Conservation (phyloP, 2,113 vertebrate genomes). For the Cariama cristata region DNA sequence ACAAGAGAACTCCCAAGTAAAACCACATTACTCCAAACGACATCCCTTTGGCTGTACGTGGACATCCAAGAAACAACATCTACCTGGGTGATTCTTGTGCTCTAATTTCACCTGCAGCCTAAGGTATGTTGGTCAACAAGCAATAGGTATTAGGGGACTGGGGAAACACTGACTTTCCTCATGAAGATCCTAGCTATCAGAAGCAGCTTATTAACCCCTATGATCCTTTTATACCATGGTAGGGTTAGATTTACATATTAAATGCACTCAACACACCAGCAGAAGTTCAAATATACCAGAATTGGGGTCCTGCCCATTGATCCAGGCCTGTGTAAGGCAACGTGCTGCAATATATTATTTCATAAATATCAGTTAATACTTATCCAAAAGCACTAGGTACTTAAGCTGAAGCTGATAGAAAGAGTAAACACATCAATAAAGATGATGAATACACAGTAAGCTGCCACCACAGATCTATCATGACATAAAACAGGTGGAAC, state of each 20-base stretch:
- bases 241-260: neutral
- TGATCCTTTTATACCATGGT: fast-evolving
- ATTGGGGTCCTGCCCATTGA: neutral
- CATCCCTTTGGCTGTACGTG: neutral
- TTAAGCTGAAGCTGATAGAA: neutral
- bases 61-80: neutral
- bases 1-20: neutral
- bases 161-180: neutral
- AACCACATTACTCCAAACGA: neutral
- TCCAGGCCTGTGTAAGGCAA: neutral
- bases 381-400: neutral
- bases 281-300: neutral
- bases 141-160: neutral
- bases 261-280: neutral
- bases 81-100: neutral
- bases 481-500: neutral
- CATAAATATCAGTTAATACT: neutral
- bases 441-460: neutral
- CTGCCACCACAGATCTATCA: neutral
- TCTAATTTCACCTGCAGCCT: neutral
- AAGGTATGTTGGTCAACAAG: neutral
- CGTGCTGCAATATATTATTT: neutral
- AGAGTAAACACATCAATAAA: neutral
- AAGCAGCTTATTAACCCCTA: neutral
- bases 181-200: neutral